Conservation (phyloP, 2,888 invertebrate species). For the Alviniconcha strummeri region DNA sequence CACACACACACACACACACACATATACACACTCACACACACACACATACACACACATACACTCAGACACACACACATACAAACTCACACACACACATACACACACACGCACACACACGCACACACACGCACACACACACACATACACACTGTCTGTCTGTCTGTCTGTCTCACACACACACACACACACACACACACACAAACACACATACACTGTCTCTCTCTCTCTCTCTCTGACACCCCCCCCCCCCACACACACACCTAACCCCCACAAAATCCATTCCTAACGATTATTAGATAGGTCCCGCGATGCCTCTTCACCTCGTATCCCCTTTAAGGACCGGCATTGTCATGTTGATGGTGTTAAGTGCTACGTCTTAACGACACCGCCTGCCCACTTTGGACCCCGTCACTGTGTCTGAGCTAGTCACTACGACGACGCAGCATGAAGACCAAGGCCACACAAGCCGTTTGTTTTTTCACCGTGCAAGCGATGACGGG, state of each 20-base stretch:
- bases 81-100: not conserved
- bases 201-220: not conserved
- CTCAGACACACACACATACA: not conserved
- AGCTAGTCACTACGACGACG: too few species aligned
- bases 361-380: too few species aligned
- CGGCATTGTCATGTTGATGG: too few species aligned
- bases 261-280: not conserved
- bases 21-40: too few species aligned
- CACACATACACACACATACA: not conserved
- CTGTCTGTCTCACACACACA: not conserved
- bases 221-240: not conserved
- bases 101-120: not conserved
- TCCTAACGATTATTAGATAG: not conserved
- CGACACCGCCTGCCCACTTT: too few species aligned
- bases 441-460: too few species aligned
- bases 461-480: too few species aligned
- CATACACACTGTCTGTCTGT: not conserved
- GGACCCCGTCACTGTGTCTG: too few species aligned
- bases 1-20: not conserved
- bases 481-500: too few species aligned
- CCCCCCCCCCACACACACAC: not conserved
- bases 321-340: not conserved
- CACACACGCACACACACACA: not conserved
- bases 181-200: not conserved
- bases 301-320: not conserved